Evolutionary conservation across 2,113 vertebrate species (phyloP).

Genomic region (Larimichthys polyactis): DNA sequence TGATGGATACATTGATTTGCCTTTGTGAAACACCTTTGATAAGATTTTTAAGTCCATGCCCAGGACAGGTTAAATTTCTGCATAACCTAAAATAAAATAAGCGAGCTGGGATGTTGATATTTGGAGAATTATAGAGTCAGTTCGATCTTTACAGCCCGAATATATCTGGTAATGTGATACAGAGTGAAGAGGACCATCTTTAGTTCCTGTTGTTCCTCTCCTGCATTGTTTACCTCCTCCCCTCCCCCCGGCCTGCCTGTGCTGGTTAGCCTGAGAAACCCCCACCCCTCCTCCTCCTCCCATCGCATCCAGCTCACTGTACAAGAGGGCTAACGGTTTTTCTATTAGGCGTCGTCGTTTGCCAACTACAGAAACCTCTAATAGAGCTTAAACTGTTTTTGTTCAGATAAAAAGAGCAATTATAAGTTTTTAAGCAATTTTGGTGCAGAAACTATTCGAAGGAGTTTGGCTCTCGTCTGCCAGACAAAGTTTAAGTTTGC

Average conservation of each 20-base stretch:
- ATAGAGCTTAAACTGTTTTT: slow-evolving; percentile 10
- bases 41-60: background rate
- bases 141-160: background rate
- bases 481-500: slow-evolving; percentile 12
- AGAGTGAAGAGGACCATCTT: background rate
- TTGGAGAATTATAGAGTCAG: background rate
- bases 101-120: background rate
- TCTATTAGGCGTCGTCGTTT: slow-evolving; percentile 21
- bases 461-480: background rate
- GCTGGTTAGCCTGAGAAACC: slow-evolving; percentile 9
- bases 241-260: background rate
- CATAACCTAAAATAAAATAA: background rate
- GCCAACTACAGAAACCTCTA: slow-evolving; percentile 33
- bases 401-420: background rate
- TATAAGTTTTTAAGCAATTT: background rate
- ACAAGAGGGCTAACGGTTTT: slow-evolving; percentile 74
- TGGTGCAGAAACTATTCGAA: background rate
- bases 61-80: background rate
- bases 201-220: slow-evolving; percentile 31
- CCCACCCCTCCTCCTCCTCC: background rate
- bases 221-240: background rate
- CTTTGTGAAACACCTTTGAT: background rate
- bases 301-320: slow-evolving; percentile 7
- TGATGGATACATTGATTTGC: background rate
- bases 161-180: background rate